Conservation (phyloP, 1,140 invertebrate genomes). For the Maconellicoccus hirsutus region DNA sequence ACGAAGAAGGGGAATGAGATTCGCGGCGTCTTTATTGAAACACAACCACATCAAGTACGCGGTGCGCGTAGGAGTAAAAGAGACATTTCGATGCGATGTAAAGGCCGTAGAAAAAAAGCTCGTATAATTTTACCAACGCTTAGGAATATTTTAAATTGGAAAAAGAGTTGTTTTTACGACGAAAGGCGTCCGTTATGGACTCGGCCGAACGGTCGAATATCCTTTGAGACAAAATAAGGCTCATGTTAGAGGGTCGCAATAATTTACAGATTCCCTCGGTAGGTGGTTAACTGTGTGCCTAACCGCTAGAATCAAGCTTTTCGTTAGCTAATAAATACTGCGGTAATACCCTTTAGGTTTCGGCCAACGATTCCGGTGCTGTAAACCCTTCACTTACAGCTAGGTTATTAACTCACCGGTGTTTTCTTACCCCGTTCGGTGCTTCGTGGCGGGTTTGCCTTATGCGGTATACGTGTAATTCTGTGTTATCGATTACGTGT, state of each 20-base stretch:
- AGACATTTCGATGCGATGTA: no score
- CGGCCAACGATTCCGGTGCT: background rate
- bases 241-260: background rate
- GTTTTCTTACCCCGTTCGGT: no score
- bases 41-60: background rate
- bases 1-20: no score
- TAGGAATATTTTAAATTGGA: background rate
- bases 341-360: constrained; percentile 8
- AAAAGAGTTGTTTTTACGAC: background rate
- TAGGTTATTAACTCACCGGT: background rate
- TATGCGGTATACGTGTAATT: no score
- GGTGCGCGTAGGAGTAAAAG: no score
- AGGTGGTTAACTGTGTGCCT: background rate
- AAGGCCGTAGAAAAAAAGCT: no score
- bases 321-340: constrained; percentile 9
- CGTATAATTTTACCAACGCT: background rate
- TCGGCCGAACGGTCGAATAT: background rate
- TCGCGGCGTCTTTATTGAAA: background rate
- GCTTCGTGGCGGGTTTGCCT: no score
- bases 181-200: background rate
- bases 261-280: background rate
- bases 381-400: background rate
- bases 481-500: no score
- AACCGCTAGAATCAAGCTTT: background rate
- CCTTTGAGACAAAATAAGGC: constrained; percentile 7